phyloP scores from a whole-genome alignment of 2,888 invertebrate genomes.

The Caenorhabditis macrosperma region DNA sequence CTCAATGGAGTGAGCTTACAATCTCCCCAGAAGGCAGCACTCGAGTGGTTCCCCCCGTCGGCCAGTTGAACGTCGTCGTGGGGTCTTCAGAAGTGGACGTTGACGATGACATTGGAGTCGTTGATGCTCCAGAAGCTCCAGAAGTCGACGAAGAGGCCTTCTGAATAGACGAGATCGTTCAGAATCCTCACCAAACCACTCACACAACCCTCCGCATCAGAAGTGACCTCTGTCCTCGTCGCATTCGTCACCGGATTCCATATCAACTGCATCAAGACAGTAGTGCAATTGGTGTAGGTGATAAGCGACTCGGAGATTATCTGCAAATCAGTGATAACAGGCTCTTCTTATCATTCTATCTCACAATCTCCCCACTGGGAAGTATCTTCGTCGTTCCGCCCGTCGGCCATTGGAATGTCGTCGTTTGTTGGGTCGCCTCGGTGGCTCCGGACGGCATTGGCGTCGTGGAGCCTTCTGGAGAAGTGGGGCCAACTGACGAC shows the following conservation, averaged over 20 bases:
- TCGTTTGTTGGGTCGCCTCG: neutral
- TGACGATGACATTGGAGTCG: neutral
- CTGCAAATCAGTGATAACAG: no score
- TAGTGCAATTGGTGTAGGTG: neutral
- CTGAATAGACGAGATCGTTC: neutral
- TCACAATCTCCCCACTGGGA: neutral
- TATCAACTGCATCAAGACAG: neutral
- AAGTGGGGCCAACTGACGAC: neutral
- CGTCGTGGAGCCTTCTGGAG: neutral
- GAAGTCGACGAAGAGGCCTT: neutral
- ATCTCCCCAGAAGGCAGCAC: neutral
- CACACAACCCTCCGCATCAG: conserved; percentile 16
- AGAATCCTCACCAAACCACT: neutral
- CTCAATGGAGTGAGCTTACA: no score
- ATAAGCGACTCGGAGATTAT: neutral
- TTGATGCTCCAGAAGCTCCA: neutral
- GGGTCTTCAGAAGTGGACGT: neutral
- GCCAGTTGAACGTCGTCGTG: neutral
- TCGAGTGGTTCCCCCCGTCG: neutral
- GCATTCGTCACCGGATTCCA: neutral
- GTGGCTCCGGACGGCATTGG: neutral
- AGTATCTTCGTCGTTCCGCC: neutral
- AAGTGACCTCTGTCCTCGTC: neutral
- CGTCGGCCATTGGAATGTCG: neutral
- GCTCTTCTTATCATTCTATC: no score